Percentiles rank a stretch among this genome's conserved stretches.
Evolutionary conservation across 2,888 invertebrate species (phyloP).

Genomic region (Nomada fabriciana): DNA sequence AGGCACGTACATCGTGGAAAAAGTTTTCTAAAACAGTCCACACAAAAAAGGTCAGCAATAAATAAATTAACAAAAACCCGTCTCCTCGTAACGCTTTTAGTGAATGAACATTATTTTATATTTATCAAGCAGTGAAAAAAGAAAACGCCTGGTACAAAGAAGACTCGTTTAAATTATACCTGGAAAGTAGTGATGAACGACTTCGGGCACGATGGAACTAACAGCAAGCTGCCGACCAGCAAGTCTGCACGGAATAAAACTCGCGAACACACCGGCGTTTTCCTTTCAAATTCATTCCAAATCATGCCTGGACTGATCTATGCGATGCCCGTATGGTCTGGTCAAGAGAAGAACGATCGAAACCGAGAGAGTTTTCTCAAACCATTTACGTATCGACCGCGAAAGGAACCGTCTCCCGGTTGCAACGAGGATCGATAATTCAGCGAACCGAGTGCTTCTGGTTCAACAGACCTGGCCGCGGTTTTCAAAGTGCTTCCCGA

Average conservation of each 20-base stretch:
- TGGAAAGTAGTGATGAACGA: neutral
- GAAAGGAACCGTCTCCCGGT: conserved; percentile 17
- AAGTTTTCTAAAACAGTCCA: too few species aligned
- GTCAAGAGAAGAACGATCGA: conserved; percentile 10
- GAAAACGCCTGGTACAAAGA: too few species aligned
- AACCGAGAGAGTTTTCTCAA: conserved; percentile 45
- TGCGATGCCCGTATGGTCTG: conserved; percentile 8
- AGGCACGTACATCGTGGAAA: too few species aligned
- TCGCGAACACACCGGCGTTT: neutral
- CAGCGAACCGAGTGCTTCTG: conserved; percentile 45
- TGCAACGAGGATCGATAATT: conserved; percentile 52
- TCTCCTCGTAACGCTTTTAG: too few species aligned
- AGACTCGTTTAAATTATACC: neutral
- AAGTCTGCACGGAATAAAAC: neutral
- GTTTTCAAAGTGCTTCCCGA: conserved; percentile 52
- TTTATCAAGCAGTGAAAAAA: too few species aligned
- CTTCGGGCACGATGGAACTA: neutral
- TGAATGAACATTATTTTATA: too few species aligned
- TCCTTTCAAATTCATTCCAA: conserved; percentile 11
- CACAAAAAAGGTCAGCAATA: too few species aligned
- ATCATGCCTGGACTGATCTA: conserved; percentile 13
- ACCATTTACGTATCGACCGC: conserved; percentile 38
- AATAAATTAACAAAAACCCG: too few species aligned
- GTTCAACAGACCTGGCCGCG: conserved; percentile 39
- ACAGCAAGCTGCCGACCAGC: neutral